Base-by-base conservation (phyloP, 2,113 vertebrate genomes). In the Alectura lathami region DNA sequence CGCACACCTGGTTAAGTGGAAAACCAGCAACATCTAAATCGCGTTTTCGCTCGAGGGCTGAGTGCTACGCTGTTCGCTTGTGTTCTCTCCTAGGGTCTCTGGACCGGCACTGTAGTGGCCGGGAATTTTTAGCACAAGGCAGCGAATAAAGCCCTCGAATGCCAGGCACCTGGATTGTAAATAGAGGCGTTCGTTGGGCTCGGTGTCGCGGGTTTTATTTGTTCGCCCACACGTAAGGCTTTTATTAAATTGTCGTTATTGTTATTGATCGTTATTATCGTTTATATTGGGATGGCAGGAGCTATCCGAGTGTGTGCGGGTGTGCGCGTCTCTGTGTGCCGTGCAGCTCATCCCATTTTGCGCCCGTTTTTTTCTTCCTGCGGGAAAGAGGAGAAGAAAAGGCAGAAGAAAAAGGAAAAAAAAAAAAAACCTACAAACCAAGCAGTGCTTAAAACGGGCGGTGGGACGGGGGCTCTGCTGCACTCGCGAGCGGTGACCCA, bases 1-100 rank as follows among this genome's bases (percentile, higher is more conserved):
- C 93, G 83, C 84, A 95, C 97, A 98, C 97, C 97, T 97, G 95
- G 70, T 91, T 62, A 40, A 26, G 48, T 70, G 86, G 64, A 69
- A 76, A 76, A 1, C 8, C 74, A 50, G 30, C 70, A 88, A 86
- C 34, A 86, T 94, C 43, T 67, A 89, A 94, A 96, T 86, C 73
- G 68, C 84, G 34, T 96, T 97, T 96, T 91, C 97, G 38, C 74
- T 90, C 8, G 72, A 23, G 57, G 51, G 60, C 54, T 95, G 80
- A 66, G 32, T 53, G 59, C 70, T 83, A 51, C 21, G 64, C 12
- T 92, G 64, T 38, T 54, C 23, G 40, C 17, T 77, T 62, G 14
- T 56, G 43, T 63, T 95, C 59, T 97, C 80, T 95, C 67, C 83
- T 57, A 51, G 79, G 83, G 72, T 93, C 56, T 86, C 30, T 4